A percentile compares a stretch with the other conserved stretches of the same genome.
Conservation (phyloP, 2,113 vertebrate genomes). For the Megaceryle maxima region DNA sequence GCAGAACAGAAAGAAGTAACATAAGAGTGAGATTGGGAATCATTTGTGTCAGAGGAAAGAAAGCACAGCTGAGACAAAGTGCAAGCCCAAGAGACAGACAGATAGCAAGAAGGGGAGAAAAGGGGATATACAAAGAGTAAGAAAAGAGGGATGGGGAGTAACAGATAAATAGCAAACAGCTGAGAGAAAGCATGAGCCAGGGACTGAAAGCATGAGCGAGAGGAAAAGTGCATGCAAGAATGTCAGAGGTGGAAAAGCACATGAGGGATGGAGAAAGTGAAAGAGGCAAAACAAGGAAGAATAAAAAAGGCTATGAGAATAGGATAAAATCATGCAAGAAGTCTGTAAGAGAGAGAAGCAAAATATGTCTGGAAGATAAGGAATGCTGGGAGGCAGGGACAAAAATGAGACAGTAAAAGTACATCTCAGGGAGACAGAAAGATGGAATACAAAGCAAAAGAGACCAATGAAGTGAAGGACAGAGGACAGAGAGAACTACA, state of each 20-base stretch:
- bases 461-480: not conserved
- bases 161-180: not conserved
- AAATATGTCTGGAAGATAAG: not conserved
- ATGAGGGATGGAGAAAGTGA: not conserved
- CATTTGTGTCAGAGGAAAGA: not conserved
- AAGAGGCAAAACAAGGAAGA: not conserved
- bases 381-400: not conserved
- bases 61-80: not conserved
- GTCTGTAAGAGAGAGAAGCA: not conserved
- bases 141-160: not conserved
- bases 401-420: not conserved
- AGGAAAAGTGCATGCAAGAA: not conserved
- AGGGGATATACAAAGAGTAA: not conserved
- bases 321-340: not conserved
- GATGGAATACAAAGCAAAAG: not conserved
- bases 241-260: not conserved
- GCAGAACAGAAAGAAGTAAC: not conserved
- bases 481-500: not conserved
- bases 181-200: not conserved
- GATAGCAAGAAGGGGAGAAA: not conserved
- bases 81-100: not conserved
- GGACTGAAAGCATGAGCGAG: not conserved
- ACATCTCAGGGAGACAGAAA: not conserved
- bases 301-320: not conserved
- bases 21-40: not conserved